Evolutionary conservation across 2,797 vertebrate genomes (phyloP).

Genomic region (Danio aesculapii): DNA sequence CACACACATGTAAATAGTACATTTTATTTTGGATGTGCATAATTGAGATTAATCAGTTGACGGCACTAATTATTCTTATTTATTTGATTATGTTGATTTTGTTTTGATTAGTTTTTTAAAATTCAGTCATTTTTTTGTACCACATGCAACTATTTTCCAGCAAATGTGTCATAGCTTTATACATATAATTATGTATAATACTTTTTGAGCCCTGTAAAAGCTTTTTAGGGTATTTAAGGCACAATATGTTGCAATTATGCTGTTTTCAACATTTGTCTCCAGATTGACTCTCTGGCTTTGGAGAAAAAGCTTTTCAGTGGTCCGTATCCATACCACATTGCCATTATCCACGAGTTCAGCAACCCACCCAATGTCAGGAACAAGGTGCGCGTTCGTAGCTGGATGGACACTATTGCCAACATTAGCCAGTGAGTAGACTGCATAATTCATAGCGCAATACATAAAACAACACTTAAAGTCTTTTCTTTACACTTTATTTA

Average conservation of each 20-base stretch:
- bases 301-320: conserved; percentile 96
- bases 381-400: conserved; percentile 96
- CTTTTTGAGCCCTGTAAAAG: not conserved
- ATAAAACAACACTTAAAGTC: no score
- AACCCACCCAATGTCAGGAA: conserved; percentile 97
- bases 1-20: no score
- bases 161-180: not conserved
- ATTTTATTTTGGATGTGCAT: no score
- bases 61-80: no score
- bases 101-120: no score
- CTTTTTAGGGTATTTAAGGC: not conserved
- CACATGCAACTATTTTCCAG: not conserved
- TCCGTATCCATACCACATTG: conserved; percentile 97
- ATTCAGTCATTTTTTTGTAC: not conserved
- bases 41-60: no score
- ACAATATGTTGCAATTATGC: not conserved
- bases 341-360: conserved; percentile 97
- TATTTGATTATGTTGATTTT: no score
- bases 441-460: conserved; percentile 13
- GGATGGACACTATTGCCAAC: conserved; percentile 99
- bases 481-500: no score
- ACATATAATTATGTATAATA: no score
- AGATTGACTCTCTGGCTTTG: conserved; percentile 93
- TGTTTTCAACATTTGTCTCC: conserved; percentile 33
- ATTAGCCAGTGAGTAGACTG: conserved; percentile 93